Base-by-base conservation (phyloP, 2,888 invertebrate genomes). In the Thysanoteuthis rhombus region DNA sequence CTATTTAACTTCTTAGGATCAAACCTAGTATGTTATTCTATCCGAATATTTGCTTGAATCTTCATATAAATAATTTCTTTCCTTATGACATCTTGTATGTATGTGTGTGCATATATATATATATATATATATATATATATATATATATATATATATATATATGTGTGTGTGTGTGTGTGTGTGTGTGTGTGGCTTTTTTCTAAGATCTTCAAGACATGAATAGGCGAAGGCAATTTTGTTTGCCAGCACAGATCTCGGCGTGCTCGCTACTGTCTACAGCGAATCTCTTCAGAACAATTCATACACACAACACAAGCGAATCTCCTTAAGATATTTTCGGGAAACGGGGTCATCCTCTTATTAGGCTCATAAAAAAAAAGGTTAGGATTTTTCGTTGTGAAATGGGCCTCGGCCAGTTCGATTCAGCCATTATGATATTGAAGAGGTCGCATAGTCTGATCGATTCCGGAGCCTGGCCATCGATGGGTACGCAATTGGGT, bases 341-440 rank as follows among this genome's bases (percentile, higher is more conserved):
- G 75, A 75, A 75, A 75, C 36, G 75, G 75, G 75, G 75, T 75
- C 75, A 75, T n/a, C 75, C n/a, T 75, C 75, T 75, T 36, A 75
- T 75, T 75, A 75, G 75, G n/a, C 36, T n/a, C 36, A 75, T 1
- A 75, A 1, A 75, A 75, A 75, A 75, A 75, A 75, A 75, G 16
- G n/a, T 75, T 75, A 75, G 75, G 75, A 16, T 10, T n/a, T 16
- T 75, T 58, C 36, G 10, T 75, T 75, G 75, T 75, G n/a, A 75
- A 75, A 75, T 75, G 75, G 75, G 75, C 75, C 75, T 75, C n/a
- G 75, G n/a, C 75, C 75, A 75, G 75, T n/a, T 75, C 75, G 75
- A 75, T 75, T 75, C n/a, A 75, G 8, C 75, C 19, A n/a, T 75
- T 75, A 36, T 75, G 75, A 75, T 75, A 12, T n/a, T 75, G n/a